These are phyloP conservation scores for Cyclophora punctaria DNA, from an alignment of 2,888 invertebrate genomes.

Conservation along the genomic window DNA sequence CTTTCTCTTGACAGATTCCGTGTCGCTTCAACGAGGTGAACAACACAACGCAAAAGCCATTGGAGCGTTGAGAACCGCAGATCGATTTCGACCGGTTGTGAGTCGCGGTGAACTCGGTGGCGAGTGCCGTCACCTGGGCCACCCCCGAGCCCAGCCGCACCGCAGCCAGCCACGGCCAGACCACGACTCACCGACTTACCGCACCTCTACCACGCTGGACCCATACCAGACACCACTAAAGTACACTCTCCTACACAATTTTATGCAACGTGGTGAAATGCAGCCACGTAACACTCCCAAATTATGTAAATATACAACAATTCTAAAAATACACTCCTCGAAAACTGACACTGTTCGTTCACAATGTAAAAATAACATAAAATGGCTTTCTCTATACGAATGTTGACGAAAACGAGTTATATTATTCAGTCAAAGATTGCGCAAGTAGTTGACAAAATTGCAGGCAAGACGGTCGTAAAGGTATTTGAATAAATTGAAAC, in stretches of 20 bases:
- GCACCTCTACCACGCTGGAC: slow-evolving; percentile 11
- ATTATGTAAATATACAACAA: slow-evolving; percentile 24
- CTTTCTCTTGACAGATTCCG: slow-evolving; percentile 66
- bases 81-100: slow-evolving; percentile 57
- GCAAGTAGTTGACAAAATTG: slow-evolving; percentile 59
- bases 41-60: slow-evolving; percentile 55
- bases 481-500: slow-evolving; percentile 48
- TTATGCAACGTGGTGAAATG: slow-evolving; percentile 19
- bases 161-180: background rate
- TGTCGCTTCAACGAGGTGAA: slow-evolving; percentile 66
- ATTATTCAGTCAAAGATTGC: slow-evolving; percentile 45
- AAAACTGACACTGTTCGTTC: slow-evolving; percentile 33
- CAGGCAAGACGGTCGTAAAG: slow-evolving; percentile 27
- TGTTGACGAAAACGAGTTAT: slow-evolving; percentile 49
- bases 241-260: slow-evolving; percentile 17
- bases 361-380: slow-evolving; percentile 35
- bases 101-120: slow-evolving; percentile 32
- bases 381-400: slow-evolving; percentile 56
- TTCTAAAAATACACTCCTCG: slow-evolving; percentile 25
- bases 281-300: slow-evolving; percentile 13
- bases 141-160: slow-evolving; percentile 15
- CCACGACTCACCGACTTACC: background rate
- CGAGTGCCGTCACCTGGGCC: slow-evolving; percentile 41
- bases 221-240: background rate
- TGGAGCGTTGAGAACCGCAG: slow-evolving; percentile 56